phyloP scores from a whole-genome alignment of 2,113 vertebrate genomes.

The Nansenia antarctica region DNA sequence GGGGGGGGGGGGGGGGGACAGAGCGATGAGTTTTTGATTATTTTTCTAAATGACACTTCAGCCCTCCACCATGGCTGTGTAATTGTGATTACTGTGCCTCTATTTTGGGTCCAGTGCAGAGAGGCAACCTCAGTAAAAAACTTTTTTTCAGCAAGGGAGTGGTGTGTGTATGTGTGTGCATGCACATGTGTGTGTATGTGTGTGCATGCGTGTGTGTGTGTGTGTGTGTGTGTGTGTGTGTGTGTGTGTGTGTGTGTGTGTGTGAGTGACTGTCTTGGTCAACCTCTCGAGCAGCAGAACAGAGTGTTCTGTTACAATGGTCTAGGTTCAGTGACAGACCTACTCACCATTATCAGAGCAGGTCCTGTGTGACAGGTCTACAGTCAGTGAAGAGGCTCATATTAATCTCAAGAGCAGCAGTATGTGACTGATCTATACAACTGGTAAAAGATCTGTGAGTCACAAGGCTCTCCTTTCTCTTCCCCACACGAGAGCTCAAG shows the following conservation, averaged over 20 bases:
- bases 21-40: constrained; percentile 52
- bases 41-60: constrained; percentile 63
- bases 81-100: constrained; percentile 60
- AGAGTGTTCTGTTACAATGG: background rate
- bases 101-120: constrained; percentile 46
- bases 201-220: no score
- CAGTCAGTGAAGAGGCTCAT: background rate
- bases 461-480: background rate
- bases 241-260: no score
- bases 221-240: no score
- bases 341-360: background rate
- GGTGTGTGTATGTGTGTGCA: no score
- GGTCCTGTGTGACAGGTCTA: background rate
- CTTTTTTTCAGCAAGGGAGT: constrained; percentile 26
- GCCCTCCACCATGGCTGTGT: constrained; percentile 45
- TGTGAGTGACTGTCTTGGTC: background rate
- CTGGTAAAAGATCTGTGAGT: background rate
- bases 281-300: background rate
- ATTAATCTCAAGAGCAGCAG: background rate
- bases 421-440: background rate
- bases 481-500: background rate
- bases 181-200: no score
- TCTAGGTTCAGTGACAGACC: background rate
- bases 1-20: constrained; percentile 16
- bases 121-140: constrained; percentile 45